phyloP scores from a whole-genome alignment of 2,797 vertebrate genomes.

The Melanotaenia boesemani region DNA sequence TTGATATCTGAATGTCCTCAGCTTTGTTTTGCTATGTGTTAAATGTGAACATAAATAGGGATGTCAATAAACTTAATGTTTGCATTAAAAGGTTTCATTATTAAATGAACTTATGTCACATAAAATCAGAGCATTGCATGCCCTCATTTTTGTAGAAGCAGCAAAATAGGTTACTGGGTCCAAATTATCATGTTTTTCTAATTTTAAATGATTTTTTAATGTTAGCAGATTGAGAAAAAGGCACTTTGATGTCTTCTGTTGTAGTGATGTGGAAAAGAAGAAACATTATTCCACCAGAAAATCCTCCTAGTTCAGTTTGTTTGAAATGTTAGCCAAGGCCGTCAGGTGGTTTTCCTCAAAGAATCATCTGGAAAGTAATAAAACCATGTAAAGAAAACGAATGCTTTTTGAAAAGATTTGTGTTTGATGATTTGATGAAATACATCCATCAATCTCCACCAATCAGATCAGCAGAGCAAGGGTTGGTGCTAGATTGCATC shows the following conservation, averaged over 20 bases:
- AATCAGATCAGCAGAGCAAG: not conserved
- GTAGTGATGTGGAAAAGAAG: not conserved
- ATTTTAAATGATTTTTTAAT: not conserved
- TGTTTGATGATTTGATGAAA: not conserved
- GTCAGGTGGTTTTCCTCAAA: not conserved
- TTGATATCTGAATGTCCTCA: not conserved
- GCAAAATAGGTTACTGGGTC: too few species aligned
- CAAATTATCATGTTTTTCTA: too few species aligned
- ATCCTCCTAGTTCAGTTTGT: not conserved
- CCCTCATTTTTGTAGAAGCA: too few species aligned
- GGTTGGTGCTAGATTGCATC: not conserved
- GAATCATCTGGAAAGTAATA: not conserved
- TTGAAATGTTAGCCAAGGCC: not conserved
- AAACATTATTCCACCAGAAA: not conserved
- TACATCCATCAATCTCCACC: not conserved
- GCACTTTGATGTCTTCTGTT: not conserved
- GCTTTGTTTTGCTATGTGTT: not conserved
- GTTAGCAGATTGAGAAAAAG: not conserved
- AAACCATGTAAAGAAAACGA: not conserved
- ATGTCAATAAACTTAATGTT: not conserved
- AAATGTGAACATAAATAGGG: not conserved
- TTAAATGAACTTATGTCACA: too few species aligned
- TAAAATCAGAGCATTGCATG: too few species aligned
- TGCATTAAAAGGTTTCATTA: not conserved
- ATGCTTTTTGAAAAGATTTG: not conserved